Percentiles rank a stretch among this genome's conserved stretches.
Evolutionary conservation across 1,140 invertebrate species (phyloP).

Genomic region (Druon quercuslanigerum): DNA sequence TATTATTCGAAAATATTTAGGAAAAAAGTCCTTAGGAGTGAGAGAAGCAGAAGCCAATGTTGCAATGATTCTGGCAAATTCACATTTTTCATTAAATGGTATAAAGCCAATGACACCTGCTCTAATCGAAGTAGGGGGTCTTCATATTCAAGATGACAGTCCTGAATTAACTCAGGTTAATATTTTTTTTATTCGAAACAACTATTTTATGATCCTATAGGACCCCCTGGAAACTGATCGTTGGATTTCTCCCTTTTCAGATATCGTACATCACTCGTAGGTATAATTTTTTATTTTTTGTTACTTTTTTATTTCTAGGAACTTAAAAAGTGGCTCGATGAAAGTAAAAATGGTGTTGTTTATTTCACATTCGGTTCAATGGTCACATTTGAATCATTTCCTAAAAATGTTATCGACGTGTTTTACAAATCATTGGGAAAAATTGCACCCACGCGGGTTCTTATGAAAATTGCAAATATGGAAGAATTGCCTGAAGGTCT

Average conservation of each 20-base stretch:
- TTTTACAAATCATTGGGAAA: slow-evolving; percentile 60
- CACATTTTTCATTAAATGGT: slow-evolving; percentile 75
- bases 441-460: slow-evolving; percentile 58
- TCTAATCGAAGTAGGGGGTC: slow-evolving; percentile 78
- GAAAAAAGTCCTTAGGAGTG: slow-evolving; percentile 63
- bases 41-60: slow-evolving; percentile 71
- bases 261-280: too few relatives aligned
- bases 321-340: slow-evolving; percentile 80
- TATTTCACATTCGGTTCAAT: slow-evolving; percentile 84
- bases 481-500: slow-evolving; percentile 64
- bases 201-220: too few relatives aligned
- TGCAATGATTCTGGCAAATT: slow-evolving; percentile 77
- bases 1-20: slow-evolving; percentile 68
- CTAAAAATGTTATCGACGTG: slow-evolving; percentile 43
- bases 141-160: slow-evolving; percentile 72
- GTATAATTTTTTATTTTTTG: background rate
- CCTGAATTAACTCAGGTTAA: slow-evolving; percentile 52
- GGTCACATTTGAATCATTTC: slow-evolving; percentile 78
- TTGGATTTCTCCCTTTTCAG: too few relatives aligned
- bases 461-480: slow-evolving; percentile 57
- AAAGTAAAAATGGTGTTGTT: slow-evolving; percentile 81
- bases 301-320: slow-evolving; percentile 73
- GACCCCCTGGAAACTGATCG: too few relatives aligned
- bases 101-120: slow-evolving; percentile 72
- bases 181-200: background rate